A percentile compares a stretch with the other conserved stretches of the same genome.
phyloP scores from a whole-genome alignment of 1,140 invertebrate species.

The Lithobius niger region DNA sequence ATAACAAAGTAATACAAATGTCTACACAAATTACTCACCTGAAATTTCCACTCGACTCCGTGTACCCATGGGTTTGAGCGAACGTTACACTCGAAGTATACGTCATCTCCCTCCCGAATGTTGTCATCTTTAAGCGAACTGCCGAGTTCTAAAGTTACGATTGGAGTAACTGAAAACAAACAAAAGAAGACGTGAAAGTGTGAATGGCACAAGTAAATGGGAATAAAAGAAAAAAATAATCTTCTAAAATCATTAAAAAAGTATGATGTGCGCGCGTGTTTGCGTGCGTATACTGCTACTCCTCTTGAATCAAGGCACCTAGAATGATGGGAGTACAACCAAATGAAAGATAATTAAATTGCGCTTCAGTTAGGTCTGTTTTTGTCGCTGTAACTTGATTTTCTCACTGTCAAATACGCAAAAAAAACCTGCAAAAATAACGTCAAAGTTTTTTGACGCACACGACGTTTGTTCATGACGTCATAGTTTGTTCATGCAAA shows the following conservation, averaged over 20 bases:
- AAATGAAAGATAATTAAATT: no score
- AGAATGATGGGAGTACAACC: no score
- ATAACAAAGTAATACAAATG: no score
- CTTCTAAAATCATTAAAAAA: no score
- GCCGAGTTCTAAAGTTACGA: slow-evolving; percentile 63
- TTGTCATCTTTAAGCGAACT: slow-evolving; percentile 70
- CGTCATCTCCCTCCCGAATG: slow-evolving; percentile 43
- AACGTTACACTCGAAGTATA: slow-evolving; percentile 40
- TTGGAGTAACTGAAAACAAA: slow-evolving; percentile 58
- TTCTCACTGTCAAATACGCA: no score
- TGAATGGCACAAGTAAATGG: neutral
- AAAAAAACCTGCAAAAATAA: no score
- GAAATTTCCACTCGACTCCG: slow-evolving; percentile 32
- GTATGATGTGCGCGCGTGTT: neutral
- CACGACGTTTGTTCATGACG: no score
- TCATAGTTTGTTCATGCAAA: no score
- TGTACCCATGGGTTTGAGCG: slow-evolving; percentile 32
- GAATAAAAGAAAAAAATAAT: slow-evolving; percentile 10
- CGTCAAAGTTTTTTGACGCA: no score
- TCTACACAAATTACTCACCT: slow-evolving; percentile 19
- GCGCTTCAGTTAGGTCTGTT: no score
- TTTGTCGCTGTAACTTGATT: no score
- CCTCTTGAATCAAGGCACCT: neutral
- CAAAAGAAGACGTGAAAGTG: neutral
- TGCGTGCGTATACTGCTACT: no score